A percentile compares a stretch with the other conserved stretches of the same genome.
These are phyloP conservation scores for Rhinopomastus cyanomelas DNA, from an alignment of 2,113 vertebrate genomes.

Conservation along the genomic window DNA sequence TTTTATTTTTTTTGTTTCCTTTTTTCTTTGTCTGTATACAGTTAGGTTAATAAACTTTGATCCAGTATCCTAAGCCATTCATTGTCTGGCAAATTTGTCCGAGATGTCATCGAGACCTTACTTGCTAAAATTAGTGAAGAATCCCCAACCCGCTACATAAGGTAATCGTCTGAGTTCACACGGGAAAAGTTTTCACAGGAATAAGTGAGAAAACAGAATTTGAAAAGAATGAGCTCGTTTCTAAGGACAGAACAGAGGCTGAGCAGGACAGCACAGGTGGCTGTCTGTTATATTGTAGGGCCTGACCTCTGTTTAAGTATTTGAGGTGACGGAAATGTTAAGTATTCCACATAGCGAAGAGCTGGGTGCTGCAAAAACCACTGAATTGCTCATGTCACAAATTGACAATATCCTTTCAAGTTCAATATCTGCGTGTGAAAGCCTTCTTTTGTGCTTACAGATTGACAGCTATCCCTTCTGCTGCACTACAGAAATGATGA, in stretches of 20 bases:
- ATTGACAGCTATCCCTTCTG: not conserved
- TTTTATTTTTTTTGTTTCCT: too few relatives aligned
- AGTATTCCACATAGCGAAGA: not conserved
- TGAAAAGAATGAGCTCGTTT: not conserved
- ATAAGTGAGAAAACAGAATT: conserved; percentile 40
- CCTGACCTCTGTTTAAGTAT: not conserved
- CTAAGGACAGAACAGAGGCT: not conserved
- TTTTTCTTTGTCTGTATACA: too few relatives aligned
- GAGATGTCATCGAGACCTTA: too few relatives aligned
- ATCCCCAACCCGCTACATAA: too few relatives aligned
- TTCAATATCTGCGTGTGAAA: not conserved
- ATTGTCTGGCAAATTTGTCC: too few relatives aligned
- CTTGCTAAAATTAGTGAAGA: too few relatives aligned
- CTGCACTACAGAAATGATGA: not conserved
- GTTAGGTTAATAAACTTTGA: too few relatives aligned
- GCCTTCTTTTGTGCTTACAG: not conserved
- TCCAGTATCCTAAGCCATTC: too few relatives aligned
- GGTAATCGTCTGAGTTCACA: conserved; percentile 39
- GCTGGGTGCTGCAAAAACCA: not conserved
- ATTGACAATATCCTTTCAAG: not conserved
- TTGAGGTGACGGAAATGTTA: not conserved
- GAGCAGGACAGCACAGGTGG: not conserved
- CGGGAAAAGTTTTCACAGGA: conserved; percentile 34
- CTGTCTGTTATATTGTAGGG: not conserved
- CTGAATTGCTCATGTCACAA: not conserved